Percentiles rank a stretch among this genome's conserved stretches.
These are phyloP conservation scores for Cephus spinipes DNA, from an alignment of 2,888 invertebrate species.

Conservation along the genomic window DNA sequence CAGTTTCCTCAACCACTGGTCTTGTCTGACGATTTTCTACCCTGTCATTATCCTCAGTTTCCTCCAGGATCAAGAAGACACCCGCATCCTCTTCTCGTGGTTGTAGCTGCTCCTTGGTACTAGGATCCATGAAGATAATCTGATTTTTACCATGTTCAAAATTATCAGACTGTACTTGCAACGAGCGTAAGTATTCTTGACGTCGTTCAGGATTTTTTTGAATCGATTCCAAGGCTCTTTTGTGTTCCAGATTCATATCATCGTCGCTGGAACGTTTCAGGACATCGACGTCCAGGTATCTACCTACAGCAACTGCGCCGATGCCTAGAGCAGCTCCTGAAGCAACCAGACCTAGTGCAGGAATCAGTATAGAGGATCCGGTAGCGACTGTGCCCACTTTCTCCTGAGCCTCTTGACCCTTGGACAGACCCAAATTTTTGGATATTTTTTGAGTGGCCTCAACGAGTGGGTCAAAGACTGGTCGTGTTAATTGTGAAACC, in stretches of 20 bases:
- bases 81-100: slow-evolving; percentile 23
- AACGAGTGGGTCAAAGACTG: slow-evolving; percentile 78
- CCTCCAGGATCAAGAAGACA: slow-evolving; percentile 35
- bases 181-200: not conserved
- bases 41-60: slow-evolving; percentile 21
- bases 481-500: slow-evolving; percentile 75
- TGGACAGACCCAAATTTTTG: slow-evolving; percentile 77
- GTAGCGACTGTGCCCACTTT: slow-evolving; percentile 75
- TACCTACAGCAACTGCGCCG: slow-evolving; percentile 84
- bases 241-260: slow-evolving; percentile 70
- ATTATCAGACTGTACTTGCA: not conserved
- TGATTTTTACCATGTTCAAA: not conserved
- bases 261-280: slow-evolving; percentile 70
- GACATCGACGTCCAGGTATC: slow-evolving; percentile 76
- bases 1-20: slow-evolving; percentile 16
- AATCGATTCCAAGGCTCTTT: slow-evolving; percentile 66
- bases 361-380: slow-evolving; percentile 75
- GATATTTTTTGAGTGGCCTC: slow-evolving; percentile 86
- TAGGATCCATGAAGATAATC: not conserved
- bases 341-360: slow-evolving; percentile 82
- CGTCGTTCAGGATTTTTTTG: not conserved
- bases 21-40: slow-evolving; percentile 28
- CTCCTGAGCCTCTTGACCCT: slow-evolving; percentile 70
- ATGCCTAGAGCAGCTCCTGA: slow-evolving; percentile 86
- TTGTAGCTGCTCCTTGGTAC: not conserved